Conservation (phyloP, 2,113 vertebrate genomes). For the Ammospiza nelsoni region DNA sequence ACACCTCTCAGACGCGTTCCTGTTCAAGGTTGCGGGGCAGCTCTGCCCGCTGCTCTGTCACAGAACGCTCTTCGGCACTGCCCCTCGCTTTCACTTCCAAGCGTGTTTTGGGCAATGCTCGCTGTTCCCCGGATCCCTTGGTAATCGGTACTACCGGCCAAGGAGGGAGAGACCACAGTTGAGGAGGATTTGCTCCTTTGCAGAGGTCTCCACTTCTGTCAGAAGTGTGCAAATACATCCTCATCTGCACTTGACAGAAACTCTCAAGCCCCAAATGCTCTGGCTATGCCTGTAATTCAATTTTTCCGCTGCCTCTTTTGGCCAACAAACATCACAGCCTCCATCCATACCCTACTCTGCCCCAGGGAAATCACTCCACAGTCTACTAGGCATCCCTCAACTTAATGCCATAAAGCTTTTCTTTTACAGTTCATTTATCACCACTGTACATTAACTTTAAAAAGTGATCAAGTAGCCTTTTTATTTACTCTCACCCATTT, state of each 20-base stretch:
- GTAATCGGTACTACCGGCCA: not conserved
- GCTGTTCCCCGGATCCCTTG: not conserved
- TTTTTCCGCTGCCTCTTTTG: constrained; percentile 22
- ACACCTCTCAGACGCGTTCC: not conserved
- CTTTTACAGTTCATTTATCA: not conserved
- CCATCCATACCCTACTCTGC: not conserved
- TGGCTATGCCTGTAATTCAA: not conserved
- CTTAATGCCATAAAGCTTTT: not conserved
- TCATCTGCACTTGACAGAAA: constrained; percentile 11
- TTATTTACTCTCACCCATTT: not conserved
- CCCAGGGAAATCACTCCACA: not conserved
- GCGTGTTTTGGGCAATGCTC: accelerated
- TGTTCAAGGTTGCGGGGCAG: not conserved
- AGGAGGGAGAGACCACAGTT: not conserved
- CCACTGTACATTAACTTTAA: not conserved
- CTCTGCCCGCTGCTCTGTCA: not conserved
- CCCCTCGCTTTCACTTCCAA: not conserved
- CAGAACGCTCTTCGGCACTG: not conserved
- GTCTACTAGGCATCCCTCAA: not conserved
- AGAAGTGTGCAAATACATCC: not conserved
- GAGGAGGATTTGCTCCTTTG: not conserved
- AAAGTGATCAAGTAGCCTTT: not conserved
- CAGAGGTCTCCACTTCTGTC: not conserved
- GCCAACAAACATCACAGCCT: not conserved
- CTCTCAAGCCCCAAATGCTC: not conserved